Evolutionary conservation across 2,888 invertebrate species (phyloP).

Genomic region (Ectemnius lituratus): DNA sequence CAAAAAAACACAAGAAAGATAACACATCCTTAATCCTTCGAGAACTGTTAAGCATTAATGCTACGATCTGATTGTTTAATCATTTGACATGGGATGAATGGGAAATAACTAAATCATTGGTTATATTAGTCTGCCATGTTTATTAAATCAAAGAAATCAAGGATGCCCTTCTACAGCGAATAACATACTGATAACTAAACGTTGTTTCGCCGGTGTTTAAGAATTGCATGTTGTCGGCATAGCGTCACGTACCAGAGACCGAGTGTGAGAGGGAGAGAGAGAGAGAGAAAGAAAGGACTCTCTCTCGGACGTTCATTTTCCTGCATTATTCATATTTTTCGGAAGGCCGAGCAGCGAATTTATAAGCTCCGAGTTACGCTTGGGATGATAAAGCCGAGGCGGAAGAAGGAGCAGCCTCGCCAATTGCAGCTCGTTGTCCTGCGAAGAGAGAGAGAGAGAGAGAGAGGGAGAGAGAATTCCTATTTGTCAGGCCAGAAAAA

Average conservation of each 20-base stretch:
- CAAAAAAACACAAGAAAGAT: constrained; percentile 1
- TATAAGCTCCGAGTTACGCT: constrained; percentile 86
- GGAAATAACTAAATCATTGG: too few species aligned
- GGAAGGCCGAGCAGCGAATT: constrained; percentile 88
- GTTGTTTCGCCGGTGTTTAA: not conserved
- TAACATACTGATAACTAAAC: not conserved
- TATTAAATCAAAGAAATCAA: not conserved
- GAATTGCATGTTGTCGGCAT: not conserved
- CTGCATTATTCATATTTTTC: constrained; percentile 86
- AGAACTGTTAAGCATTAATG: constrained; percentile 4
- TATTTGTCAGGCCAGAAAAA: too few species aligned
- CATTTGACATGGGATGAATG: too few species aligned
- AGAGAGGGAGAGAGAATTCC: too few species aligned
- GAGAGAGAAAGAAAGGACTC: too few species aligned
- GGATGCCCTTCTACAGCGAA: not conserved
- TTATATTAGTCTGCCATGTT: not conserved
- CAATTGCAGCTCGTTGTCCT: constrained; percentile 70
- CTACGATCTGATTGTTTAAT: too few species aligned
- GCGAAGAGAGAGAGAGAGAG: constrained; percentile 27
- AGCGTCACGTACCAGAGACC: not conserved
- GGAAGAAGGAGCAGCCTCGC: constrained; percentile 65
- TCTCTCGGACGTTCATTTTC: constrained; percentile 77
- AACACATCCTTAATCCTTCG: not conserved
- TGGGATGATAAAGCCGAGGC: constrained; percentile 75
- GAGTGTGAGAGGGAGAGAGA: too few species aligned